phyloP scores from a whole-genome alignment of 2,113 vertebrate species.

The Python bivittatus region DNA sequence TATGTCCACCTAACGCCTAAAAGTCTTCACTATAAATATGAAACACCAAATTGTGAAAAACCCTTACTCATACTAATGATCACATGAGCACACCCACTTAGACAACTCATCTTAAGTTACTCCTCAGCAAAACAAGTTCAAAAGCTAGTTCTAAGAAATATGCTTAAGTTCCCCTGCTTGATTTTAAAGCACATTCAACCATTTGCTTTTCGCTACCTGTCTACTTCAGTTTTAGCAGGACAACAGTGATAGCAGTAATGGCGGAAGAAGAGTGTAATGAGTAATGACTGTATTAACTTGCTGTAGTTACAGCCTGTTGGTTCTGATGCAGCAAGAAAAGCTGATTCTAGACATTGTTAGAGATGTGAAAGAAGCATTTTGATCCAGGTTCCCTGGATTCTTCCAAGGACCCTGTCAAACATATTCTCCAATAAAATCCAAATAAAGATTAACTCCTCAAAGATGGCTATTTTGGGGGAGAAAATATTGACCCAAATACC shows the following conservation, averaged over 20 bases:
- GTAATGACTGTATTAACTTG: neutral
- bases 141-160: neutral
- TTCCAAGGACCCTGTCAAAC: neutral
- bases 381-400: neutral
- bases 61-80: slow-evolving; percentile 7
- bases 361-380: neutral
- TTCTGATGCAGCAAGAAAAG: neutral
- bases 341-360: neutral
- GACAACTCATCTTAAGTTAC: slow-evolving; percentile 1
- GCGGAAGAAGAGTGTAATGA: neutral
- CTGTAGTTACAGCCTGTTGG: neutral
- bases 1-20: neutral
- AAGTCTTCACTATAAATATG: neutral
- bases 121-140: slow-evolving; percentile 1
- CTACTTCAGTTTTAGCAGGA: neutral
- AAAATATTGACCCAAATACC: neutral
- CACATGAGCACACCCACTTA: slow-evolving; percentile 18
- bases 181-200: neutral
- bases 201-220: neutral
- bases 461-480: neutral
- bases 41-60: slow-evolving; percentile 8
- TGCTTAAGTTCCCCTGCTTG: neutral
- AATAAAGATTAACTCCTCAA: too few species aligned
- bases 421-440: neutral
- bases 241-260: neutral